phyloP scores from a whole-genome alignment of 2,888 invertebrate species.

The Melinaea menophilus region DNA sequence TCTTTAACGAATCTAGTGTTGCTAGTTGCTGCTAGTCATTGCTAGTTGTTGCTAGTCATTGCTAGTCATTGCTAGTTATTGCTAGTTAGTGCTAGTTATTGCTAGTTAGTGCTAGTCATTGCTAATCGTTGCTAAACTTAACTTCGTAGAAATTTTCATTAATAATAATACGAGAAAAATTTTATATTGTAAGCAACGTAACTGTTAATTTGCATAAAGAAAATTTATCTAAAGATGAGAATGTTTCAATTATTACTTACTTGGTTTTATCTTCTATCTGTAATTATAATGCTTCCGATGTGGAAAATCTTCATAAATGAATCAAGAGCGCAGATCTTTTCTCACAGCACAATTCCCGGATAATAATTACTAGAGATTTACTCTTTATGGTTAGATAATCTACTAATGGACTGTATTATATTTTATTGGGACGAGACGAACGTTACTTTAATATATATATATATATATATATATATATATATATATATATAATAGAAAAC shows the following conservation, averaged over 20 bases:
- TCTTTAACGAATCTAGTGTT: too few species aligned
- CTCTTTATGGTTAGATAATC: conserved; percentile 18
- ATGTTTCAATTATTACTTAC: conserved; percentile 12
- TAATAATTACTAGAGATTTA: conserved; percentile 36
- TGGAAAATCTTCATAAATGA: conserved; percentile 37
- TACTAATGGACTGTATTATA: conserved; percentile 13
- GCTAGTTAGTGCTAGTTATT: too few species aligned
- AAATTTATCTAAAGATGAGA: conserved; percentile 12
- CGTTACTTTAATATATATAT: too few species aligned
- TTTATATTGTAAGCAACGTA: background rate
- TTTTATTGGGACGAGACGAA: conserved; percentile 9
- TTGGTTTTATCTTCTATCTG: conserved; percentile 33
- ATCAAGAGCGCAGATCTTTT: conserved; percentile 39
- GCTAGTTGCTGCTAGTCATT: too few species aligned
- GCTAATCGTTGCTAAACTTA: too few species aligned
- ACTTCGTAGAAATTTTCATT: too few species aligned
- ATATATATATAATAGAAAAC: too few species aligned
- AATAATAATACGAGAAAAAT: background rate
- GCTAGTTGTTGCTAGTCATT: too few species aligned
- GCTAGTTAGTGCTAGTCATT: too few species aligned
- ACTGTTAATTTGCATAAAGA: conserved; percentile 5
- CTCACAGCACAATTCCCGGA: conserved; percentile 48
- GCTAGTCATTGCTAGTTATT: too few species aligned
- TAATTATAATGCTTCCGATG: conserved; percentile 36
- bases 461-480: too few species aligned